phyloP scores from a whole-genome alignment of 2,113 vertebrate genomes.

The Heloderma charlesbogerti region DNA sequence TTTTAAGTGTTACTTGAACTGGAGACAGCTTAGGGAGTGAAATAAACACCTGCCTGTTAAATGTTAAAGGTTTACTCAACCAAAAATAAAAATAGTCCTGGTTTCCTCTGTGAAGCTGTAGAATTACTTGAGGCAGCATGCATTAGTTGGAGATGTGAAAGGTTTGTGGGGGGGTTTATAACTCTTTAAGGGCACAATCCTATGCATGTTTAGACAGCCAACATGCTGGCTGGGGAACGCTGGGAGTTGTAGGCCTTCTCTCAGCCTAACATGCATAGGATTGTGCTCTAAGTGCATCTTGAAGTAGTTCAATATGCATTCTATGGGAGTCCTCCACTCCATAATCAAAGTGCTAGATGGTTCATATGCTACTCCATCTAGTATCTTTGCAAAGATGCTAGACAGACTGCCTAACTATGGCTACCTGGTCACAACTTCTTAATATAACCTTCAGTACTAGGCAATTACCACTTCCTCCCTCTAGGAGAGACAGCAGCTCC shows the following conservation, averaged over 20 bases:
- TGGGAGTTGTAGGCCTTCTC: too few species aligned
- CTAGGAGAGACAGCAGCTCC: neutral
- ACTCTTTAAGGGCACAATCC: too few species aligned
- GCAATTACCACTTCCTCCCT: neutral
- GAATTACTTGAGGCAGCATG: conserved; percentile 41
- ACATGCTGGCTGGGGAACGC: too few species aligned
- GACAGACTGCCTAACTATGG: neutral
- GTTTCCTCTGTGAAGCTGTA: conserved; percentile 65
- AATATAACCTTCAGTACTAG: neutral
- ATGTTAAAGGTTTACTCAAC: conserved; percentile 77
- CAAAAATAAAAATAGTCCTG: conserved; percentile 71
- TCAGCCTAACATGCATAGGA: too few species aligned
- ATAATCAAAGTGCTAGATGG: neutral
- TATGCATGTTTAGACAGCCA: too few species aligned
- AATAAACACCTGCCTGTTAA: conserved; percentile 78
- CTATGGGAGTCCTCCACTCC: neutral
- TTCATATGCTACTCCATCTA: too few species aligned
- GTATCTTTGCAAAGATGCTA: neutral
- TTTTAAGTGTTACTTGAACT: conserved; percentile 69
- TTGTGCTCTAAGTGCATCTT: conserved; percentile 33
- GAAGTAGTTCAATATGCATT: conserved; percentile 40
- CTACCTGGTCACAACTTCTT: neutral
- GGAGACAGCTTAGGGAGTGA: conserved; percentile 73
- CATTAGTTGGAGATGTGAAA: conserved; percentile 48
- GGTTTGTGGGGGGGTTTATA: conserved; percentile 35